Evolutionary conservation across 2,113 vertebrate species (phyloP), one percentile per base, ranked within the genome.

Genomic region (Crotalus helleri): DNA sequence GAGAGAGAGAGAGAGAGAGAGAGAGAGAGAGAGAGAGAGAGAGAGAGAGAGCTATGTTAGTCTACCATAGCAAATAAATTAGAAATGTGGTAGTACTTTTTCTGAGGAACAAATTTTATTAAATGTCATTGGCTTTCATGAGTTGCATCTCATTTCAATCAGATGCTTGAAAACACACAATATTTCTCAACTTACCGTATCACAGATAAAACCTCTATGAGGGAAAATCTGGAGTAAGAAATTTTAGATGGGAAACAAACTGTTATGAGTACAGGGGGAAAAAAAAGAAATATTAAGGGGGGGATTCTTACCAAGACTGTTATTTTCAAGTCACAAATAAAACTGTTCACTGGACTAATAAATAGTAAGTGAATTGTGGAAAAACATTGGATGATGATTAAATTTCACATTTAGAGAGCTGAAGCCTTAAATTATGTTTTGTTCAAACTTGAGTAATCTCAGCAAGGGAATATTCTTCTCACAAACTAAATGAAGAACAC

Each of bases 341-440:
- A 74, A 95, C 26, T 91, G 19, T 95, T 91, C 93, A 21, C 91
- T 92, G 4, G 0, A 94, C 64, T 95, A 94, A 93, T 90, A 92
- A 88, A 64, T 85, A 3, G 89, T 86, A 90, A 94, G 91, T 94
- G 92, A 94, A 93, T 94, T 81, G 89, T 94, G 91, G 69, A 86
- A 96, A 93, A 89, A 96, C 92, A 74, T 95, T 96, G 96, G 91
- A 92, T 95, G 93, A 97, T 96, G 95, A 97, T 97, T 93, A 55
- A 64, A 98, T 97, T 95, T 91, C 93, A 58, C 85, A 94, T 95
- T 94, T 74, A 26, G 53, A 39, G n/a, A 39, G 15, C 91, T 90
- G 91, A 92, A 91, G 58, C 33, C 54, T 23, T 74, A 29, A 91
- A 94, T 93, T 61, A 91, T 15, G 49, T 26, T 58, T 89, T 59